Percentiles rank a stretch among this genome's conserved stretches.
Conservation (phyloP, 2,113 vertebrate species). For the Nyctereutes procyonoides region DNA sequence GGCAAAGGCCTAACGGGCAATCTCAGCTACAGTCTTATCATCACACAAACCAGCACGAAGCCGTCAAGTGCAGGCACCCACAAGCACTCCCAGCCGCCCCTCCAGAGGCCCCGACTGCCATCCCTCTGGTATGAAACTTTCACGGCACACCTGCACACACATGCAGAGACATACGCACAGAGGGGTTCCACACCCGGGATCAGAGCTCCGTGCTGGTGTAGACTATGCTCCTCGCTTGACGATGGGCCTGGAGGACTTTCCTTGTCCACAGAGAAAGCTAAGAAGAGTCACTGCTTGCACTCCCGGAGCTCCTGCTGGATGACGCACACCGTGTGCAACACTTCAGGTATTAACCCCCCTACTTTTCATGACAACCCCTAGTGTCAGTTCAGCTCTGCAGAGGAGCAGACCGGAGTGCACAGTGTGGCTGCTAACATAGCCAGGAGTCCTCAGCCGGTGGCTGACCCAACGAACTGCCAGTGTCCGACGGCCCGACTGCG, state of each 20-base stretch:
- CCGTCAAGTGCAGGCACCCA: not conserved
- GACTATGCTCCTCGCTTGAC: not conserved
- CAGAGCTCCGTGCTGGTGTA: not conserved
- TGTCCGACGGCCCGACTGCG: too few relatives aligned
- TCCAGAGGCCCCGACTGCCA: not conserved
- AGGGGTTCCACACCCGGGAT: not conserved
- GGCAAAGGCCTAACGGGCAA: not conserved
- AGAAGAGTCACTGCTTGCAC: too few relatives aligned
- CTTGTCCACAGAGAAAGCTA: not conserved
- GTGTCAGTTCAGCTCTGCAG: not conserved
- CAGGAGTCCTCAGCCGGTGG: rapidly evolving
- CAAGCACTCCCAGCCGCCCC: not conserved
- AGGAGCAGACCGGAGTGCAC: not conserved
- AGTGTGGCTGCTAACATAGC: too few relatives aligned
- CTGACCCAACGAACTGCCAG: not conserved
- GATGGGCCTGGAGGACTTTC: not conserved
- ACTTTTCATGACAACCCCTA: not conserved
- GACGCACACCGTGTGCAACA: not conserved
- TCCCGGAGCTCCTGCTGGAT: not conserved
- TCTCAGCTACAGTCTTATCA: not conserved
- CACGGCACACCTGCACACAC: not conserved
- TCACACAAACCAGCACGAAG: not conserved
- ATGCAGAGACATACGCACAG: not conserved
- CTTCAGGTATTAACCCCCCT: not conserved
- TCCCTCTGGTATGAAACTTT: not conserved